Percentiles rank a stretch among this genome's conserved stretches.
These are phyloP conservation scores for Caenorhabditis japonica DNA, from an alignment of 2,888 invertebrate genomes.

Conservation along the genomic window DNA sequence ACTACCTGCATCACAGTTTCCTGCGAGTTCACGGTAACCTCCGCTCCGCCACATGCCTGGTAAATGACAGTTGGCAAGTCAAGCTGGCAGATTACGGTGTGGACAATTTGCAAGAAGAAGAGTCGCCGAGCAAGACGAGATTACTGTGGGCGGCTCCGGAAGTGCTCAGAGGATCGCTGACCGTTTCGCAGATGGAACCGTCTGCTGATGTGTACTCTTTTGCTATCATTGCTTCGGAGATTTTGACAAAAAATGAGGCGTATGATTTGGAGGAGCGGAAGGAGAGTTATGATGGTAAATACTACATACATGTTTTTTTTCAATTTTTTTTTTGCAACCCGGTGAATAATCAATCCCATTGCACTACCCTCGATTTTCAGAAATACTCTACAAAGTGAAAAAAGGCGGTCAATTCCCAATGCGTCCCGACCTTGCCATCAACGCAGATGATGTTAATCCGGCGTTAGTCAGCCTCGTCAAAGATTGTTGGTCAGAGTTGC, in stretches of 20 bases:
- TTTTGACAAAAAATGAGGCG: conserved; percentile 67
- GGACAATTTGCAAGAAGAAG: conserved; percentile 30
- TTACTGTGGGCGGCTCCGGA: conserved; percentile 72
- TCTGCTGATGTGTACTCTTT: conserved; percentile 72
- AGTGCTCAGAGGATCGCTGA: conserved; percentile 55
- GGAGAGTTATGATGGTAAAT: conserved; percentile 55
- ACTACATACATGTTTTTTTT: neutral
- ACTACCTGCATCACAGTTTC: conserved; percentile 60
- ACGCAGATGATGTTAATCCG: conserved; percentile 55
- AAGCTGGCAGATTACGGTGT: conserved; percentile 47
- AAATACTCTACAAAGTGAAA: conserved; percentile 60
- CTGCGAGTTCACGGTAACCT: conserved; percentile 63
- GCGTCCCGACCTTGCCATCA: conserved; percentile 61
- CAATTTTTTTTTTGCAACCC: too few species aligned
- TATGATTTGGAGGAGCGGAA: conserved; percentile 65
- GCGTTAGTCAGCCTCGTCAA: conserved; percentile 62
- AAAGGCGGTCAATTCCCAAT: conserved; percentile 63
- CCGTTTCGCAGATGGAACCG: conserved; percentile 38
- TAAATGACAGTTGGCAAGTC: conserved; percentile 70
- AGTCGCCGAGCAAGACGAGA: conserved; percentile 29
- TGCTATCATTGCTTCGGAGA: conserved; percentile 71
- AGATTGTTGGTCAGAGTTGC: conserved; percentile 71
- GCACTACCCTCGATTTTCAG: too few species aligned
- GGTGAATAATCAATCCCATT: too few species aligned
- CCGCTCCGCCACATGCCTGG: conserved; percentile 61